Base-by-base conservation (phyloP, 2,888 invertebrate genomes). In the Crocallis elinguaria region DNA sequence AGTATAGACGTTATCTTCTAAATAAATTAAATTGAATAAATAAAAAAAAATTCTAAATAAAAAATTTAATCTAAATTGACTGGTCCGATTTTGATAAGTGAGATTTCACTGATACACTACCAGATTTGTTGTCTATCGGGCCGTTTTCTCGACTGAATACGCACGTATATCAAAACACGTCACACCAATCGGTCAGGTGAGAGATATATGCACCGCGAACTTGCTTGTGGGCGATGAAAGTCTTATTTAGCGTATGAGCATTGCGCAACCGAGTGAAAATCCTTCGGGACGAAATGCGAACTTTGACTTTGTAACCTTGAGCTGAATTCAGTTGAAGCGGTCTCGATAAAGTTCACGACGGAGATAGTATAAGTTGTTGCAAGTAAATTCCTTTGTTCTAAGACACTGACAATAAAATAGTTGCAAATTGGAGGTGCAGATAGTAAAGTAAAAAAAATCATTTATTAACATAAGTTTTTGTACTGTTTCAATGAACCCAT, bases 111-210 rank as follows among this genome's bases (percentile, higher is more conserved):
- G 35, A 19, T 12, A 3, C 16, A 2, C 3, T 13, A 14, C 2
- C 29, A 29, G 12, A 25, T 43, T 42, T 54, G 41, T 51, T 49
- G 63, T 62, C 64, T 64, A 37, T 21, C 7, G 8, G 5, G n/a
- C 33, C n/a, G 33, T 14, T 37, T 9, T 12, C 3, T 1, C 13
- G 9, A n/a, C n/a, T 25, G 9, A n/a, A 25, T 25, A 13, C 25
- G 37, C 12, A 12, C 2, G 21, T 12, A 6, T 12, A 21, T 21
- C 12, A 60, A 65, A 55, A 60, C 50, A 52, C 51, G 16, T 61
- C 49, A 17, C 41, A 57, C 43, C 69, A 66, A 75, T 73, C 75
- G 53, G 64, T 63, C 62, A 70, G 53, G 64, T 62, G 60, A 68
- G 30, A 48, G 42, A 54, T 35, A 32, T 55, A 51, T 3, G 2